Conservation (phyloP, 37 sponge, comb jelly and placozoan genomes). For the Ephydatia muelleri region DNA sequence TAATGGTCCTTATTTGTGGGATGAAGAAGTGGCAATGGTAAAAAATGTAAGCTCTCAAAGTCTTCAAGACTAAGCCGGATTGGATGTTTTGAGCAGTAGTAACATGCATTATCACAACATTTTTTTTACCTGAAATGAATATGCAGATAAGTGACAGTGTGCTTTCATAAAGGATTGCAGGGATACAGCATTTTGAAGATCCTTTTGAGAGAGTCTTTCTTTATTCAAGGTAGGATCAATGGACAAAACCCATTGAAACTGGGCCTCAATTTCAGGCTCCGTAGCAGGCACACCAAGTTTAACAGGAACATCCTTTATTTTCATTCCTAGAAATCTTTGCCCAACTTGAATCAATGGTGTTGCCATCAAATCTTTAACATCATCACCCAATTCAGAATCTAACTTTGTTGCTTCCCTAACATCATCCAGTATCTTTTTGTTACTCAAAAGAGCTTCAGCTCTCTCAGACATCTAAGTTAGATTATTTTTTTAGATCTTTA, state of each 20-base stretch:
- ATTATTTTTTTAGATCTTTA: too few species aligned
- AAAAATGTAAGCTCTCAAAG: neutral
- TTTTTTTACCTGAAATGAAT: neutral
- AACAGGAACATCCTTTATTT: neutral
- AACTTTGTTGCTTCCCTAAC: neutral
- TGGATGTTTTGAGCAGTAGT: neutral
- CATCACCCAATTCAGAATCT: neutral
- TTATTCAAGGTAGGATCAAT: neutral
- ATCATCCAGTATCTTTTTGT: too few species aligned
- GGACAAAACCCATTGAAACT: neutral
- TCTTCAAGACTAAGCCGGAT: neutral
- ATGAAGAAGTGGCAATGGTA: neutral
- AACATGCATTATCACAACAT: neutral
- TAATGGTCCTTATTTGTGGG: neutral
- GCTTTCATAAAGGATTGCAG: neutral
- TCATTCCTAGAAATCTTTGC: neutral
- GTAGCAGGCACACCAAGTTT: constrained; percentile 1
- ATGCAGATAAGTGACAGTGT: neutral
- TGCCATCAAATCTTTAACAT: neutral
- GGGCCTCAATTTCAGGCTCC: neutral
- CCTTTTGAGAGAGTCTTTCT: neutral
- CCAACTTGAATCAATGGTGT: neutral
- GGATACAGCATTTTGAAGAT: neutral
- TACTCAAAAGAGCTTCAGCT: too few species aligned
- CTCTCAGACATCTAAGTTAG: too few species aligned